Conservation (phyloP, 2,797 vertebrate genomes). For the Labeo calbasu region DNA sequence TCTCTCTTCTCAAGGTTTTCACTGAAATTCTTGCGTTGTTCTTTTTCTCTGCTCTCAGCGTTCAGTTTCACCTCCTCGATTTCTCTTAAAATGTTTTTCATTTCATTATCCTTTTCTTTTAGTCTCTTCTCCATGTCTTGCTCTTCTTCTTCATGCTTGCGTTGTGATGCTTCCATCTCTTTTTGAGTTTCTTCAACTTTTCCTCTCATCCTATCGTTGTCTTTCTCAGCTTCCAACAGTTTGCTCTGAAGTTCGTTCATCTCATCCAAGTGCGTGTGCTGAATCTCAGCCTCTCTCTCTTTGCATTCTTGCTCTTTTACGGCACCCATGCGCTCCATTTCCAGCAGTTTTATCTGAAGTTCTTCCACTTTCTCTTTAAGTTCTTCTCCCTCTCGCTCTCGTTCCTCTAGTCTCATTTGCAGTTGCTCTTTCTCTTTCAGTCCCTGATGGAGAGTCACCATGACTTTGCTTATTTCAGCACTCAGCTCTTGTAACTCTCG, state of each 20-base stretch:
- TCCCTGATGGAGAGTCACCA: slow-evolving; percentile 56
- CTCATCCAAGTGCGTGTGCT: slow-evolving; percentile 44
- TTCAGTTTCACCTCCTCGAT: slow-evolving; percentile 13
- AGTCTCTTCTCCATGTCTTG: slow-evolving; percentile 43
- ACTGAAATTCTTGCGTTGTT: slow-evolving; percentile 37
- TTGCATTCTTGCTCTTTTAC: slow-evolving; percentile 63
- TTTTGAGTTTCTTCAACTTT: slow-evolving; percentile 50
- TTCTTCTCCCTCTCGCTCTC: slow-evolving; percentile 74
- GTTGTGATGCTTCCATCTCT: slow-evolving; percentile 59
- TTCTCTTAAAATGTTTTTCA: slow-evolving; percentile 46
- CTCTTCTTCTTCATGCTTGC: slow-evolving; percentile 44
- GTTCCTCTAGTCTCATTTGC: slow-evolving; percentile 62
- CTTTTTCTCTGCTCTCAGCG: slow-evolving; percentile 50
- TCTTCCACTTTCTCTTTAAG: slow-evolving; percentile 73
- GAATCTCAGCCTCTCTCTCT: slow-evolving; percentile 60
- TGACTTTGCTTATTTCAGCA: slow-evolving; percentile 66
- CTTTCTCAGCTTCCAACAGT: slow-evolving; percentile 53
- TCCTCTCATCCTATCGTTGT: slow-evolving; percentile 59
- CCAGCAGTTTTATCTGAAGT: slow-evolving; percentile 70
- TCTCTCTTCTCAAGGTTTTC: slow-evolving; percentile 54
- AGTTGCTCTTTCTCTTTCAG: slow-evolving; percentile 58
- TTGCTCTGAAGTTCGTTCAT: slow-evolving; percentile 47
- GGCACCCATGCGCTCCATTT: slow-evolving; percentile 62
- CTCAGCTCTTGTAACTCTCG: slow-evolving; percentile 74
- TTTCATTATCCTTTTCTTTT: slow-evolving; percentile 43